A percentile compares a stretch with the other conserved stretches of the same genome.
Evolutionary conservation across 1,140 invertebrate species (phyloP).

Genomic region (Phocides pigmalion): DNA sequence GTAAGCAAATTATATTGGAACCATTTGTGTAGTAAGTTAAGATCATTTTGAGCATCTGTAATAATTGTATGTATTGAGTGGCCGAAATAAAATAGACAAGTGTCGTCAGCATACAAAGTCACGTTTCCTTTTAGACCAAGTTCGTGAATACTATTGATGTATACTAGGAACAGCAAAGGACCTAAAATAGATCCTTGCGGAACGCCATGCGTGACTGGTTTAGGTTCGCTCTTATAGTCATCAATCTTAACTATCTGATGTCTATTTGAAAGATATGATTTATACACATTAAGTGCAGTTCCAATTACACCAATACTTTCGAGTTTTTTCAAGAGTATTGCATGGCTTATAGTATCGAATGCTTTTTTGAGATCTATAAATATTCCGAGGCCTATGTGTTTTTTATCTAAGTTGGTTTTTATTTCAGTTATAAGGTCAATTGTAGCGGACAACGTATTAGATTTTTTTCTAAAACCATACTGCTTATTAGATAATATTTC

Average conservation of each 20-base stretch:
- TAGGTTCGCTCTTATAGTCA: slow-evolving; percentile 23
- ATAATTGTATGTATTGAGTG: slow-evolving; percentile 34
- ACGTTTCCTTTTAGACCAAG: slow-evolving; percentile 39
- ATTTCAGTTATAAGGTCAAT: slow-evolving; percentile 41
- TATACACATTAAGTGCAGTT: slow-evolving; percentile 19
- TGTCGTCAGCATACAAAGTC: slow-evolving; percentile 49
- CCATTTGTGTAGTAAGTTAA: slow-evolving; percentile 40
- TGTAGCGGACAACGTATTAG: slow-evolving; percentile 35
- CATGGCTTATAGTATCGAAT: slow-evolving; percentile 35
- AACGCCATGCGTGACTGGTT: slow-evolving; percentile 16
- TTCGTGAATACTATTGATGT: slow-evolving; percentile 39
- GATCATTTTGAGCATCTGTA: slow-evolving; percentile 37
- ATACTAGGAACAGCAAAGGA: slow-evolving; percentile 42
- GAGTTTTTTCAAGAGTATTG: slow-evolving; percentile 27
- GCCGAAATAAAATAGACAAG: slow-evolving; percentile 42
- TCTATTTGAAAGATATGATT: slow-evolving; percentile 42
- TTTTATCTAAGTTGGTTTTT: slow-evolving; percentile 38
- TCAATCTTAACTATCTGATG: slow-evolving; percentile 42
- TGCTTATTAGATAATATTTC: slow-evolving; percentile 37
- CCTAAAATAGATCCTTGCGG: slow-evolving; percentile 42
- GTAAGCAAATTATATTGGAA: slow-evolving; percentile 44
- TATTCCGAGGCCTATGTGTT: slow-evolving; percentile 34
- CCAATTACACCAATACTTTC: slow-evolving; percentile 18
- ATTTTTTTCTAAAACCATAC: slow-evolving; percentile 41
- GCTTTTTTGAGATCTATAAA: slow-evolving; percentile 40